Evolutionary conservation across 2,113 vertebrate genomes (phyloP).

Genomic region (Daphoenositta chrysoptera): DNA sequence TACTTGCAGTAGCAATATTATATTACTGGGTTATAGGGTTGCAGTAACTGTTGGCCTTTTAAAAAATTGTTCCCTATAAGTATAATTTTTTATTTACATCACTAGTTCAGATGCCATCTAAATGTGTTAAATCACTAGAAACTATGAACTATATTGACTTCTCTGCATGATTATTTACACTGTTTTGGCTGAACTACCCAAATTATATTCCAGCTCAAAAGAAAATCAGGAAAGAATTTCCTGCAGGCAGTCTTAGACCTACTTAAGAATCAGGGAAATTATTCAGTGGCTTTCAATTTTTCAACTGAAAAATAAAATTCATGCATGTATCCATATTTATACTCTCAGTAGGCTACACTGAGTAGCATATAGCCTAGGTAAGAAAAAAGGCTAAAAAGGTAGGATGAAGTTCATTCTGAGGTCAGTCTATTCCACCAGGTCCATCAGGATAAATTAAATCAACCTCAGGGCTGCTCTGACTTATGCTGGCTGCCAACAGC

Average conservation of each 20-base stretch:
- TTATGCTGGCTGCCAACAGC: conserved; percentile 11
- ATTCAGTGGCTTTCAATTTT: neutral
- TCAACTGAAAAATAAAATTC: neutral
- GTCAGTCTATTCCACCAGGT: neutral
- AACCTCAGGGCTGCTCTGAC: neutral
- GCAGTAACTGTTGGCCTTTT: neutral
- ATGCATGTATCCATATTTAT: neutral
- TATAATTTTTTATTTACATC: neutral
- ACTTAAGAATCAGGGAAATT: neutral
- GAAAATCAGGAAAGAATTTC: neutral
- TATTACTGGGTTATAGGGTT: neutral
- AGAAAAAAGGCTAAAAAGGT: neutral
- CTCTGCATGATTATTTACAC: neutral
- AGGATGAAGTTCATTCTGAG: conserved; percentile 5
- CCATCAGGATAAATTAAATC: conserved; percentile 36
- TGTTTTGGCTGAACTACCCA: neutral
- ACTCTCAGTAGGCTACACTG: neutral
- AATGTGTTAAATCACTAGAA: neutral
- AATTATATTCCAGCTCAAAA: neutral
- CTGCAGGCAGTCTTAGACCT: conserved; percentile 10
- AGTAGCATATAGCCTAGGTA: neutral
- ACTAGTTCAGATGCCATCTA: neutral
- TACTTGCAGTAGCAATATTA: neutral
- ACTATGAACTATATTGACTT: neutral
- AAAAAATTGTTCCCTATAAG: neutral